phyloP scores from a whole-genome alignment of 2,113 vertebrate genomes.

The Platysteira castanea region DNA sequence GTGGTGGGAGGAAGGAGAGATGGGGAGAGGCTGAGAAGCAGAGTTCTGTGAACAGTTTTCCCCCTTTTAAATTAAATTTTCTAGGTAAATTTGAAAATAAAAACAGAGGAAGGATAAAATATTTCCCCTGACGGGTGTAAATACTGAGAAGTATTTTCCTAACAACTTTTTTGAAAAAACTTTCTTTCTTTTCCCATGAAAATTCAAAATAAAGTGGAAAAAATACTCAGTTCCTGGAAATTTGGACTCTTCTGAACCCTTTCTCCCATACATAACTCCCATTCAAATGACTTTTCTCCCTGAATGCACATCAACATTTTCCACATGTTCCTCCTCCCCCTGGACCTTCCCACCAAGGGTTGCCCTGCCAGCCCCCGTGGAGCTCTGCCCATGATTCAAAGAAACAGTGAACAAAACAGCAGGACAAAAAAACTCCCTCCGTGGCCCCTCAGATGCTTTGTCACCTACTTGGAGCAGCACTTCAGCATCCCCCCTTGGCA shows the following conservation, averaged over 20 bases:
- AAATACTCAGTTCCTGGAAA: not conserved
- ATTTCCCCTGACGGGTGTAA: not conserved
- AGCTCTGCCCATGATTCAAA: not conserved
- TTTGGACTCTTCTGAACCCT: not conserved
- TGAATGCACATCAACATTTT: fast-evolving
- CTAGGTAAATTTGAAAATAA: not conserved
- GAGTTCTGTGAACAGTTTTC: not conserved
- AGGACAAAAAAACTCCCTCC: not conserved
- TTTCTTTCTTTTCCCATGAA: fast-evolving
- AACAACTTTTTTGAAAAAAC: not conserved
- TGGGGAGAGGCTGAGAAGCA: not conserved
- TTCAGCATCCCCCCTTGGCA: not conserved
- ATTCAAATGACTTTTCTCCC: not conserved
- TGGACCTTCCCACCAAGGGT: not conserved
- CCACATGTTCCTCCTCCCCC: fast-evolving
- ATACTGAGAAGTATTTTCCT: not conserved
- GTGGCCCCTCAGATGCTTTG: not conserved
- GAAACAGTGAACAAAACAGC: not conserved
- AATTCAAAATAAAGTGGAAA: not conserved
- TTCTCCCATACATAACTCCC: not conserved
- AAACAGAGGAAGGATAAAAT: not conserved
- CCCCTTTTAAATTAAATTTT: not conserved
- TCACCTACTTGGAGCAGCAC: conserved; percentile 42
- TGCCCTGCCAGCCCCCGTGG: fast-evolving
- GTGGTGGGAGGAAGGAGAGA: not conserved